These are phyloP conservation scores for Atherinomorus stipes DNA, from an alignment of 2,113 vertebrate species.

Conservation along the genomic window DNA sequence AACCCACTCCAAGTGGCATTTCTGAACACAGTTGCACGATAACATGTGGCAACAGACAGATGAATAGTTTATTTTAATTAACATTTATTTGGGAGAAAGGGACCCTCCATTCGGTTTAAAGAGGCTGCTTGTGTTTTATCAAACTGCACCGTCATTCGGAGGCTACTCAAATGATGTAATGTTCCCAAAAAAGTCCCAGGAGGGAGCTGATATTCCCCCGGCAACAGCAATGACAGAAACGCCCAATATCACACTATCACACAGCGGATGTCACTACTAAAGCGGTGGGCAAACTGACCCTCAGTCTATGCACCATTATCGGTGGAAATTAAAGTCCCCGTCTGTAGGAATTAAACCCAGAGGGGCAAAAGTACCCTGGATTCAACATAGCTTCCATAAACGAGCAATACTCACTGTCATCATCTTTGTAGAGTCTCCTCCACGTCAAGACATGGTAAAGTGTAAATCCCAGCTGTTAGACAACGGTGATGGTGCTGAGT, in stretches of 20 bases:
- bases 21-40: constrained; percentile 41
- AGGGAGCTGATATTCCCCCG: constrained; percentile 67
- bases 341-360: background rate
- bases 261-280: constrained; percentile 41
- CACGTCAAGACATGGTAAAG: constrained; percentile 84
- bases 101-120: background rate
- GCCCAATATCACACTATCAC: constrained; percentile 55
- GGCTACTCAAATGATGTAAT: constrained; percentile 82
- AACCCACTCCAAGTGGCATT: constrained; percentile 32
- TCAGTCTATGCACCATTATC: constrained; percentile 6
- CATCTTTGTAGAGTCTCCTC: constrained; percentile 61
- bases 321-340: constrained; percentile 26
- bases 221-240: constrained; percentile 71
- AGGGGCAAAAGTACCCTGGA: constrained; percentile 50
- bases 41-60: constrained; percentile 17
- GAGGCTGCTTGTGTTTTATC: constrained; percentile 16
- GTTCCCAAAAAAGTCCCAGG: constrained; percentile 77
- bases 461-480: constrained; percentile 64
- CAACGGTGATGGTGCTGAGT: constrained; percentile 45
- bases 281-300: constrained; percentile 35
- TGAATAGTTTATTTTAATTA: background rate
- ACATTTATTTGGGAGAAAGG: background rate
- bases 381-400: constrained; percentile 20
- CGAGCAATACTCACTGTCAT: constrained; percentile 84
- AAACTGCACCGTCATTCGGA: constrained; percentile 65